Base-by-base conservation (phyloP, 2,797 vertebrate genomes). In the Pipistrellus pipistrellus region DNA sequence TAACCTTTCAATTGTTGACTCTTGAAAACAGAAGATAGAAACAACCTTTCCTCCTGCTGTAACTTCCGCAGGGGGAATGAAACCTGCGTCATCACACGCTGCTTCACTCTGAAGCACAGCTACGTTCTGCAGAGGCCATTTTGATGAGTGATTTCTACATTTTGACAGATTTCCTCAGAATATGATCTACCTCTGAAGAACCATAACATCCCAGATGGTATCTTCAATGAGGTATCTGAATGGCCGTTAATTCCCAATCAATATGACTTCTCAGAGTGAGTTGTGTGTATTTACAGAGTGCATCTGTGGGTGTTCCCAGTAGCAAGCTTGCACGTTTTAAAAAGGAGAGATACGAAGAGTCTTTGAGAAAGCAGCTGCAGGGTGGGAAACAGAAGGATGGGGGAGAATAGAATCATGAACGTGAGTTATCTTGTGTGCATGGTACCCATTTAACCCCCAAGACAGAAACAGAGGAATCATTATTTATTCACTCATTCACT, bases 241-340 rank as follows among this genome's bases (percentile, higher is more conserved):
- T 97, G 96, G 88, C 85, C 4, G 55, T 96, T 97, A 96, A 97
- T 97, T 97, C 96, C 27, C 1, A 96, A 96, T 97, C 95, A 95
- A 92, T 96, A 80, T 46, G 96, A 96, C 93, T 94, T 69, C 90
- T 95, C 90, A 92, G 75, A 90, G 44, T 73, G 75, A 94, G 90
- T 51, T 86, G 85, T 83, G 57, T 53, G 35, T 95, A 85, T 80
- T 94, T 88, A 83, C 90, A 59, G 84, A 81, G 92, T 27, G 78
- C 8, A 23, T 92, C 91, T 94, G 95, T 94, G 91, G 94, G 93
- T 90, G 95, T 96, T 93, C 82, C 97, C 78, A 68, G 77, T 59
- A 95, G 82, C 71, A 30, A 95, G 87, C 55, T 32, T 12, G 46
- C 80, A 66, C 0, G 1, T 86, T 92, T 85, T 78, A 71, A 91